Conservation (phyloP, 2,888 invertebrate species). For the Drosophila subsilvestris region DNA sequence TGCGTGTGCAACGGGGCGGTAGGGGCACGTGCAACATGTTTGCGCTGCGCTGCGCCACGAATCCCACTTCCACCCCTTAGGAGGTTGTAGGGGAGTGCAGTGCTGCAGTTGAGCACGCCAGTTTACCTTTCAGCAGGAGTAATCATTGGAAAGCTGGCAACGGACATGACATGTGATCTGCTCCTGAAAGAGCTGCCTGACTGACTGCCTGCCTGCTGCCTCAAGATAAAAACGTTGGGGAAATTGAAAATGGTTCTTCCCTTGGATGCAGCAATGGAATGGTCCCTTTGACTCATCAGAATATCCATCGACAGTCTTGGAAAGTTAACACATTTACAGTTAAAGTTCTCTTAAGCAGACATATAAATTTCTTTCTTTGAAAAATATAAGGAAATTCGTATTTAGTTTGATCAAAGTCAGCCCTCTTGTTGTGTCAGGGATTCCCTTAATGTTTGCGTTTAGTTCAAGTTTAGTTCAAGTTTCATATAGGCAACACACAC, state of each 20-base stretch:
- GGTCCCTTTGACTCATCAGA: conserved; percentile 12
- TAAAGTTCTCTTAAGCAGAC: background rate
- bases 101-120: conserved; percentile 15
- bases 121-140: conserved; percentile 41
- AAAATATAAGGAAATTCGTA: no score
- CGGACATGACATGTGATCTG: conserved; percentile 43
- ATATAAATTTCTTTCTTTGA: no score
- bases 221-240: conserved; percentile 43
- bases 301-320: background rate
- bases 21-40: conserved; percentile 10
- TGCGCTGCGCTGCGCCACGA: conserved; percentile 13
- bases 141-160: conserved; percentile 47
- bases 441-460: no score
- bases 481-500: no score
- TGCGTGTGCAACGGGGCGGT: conserved; percentile 12
- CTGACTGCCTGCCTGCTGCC: conserved; percentile 16
- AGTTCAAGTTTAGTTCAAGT: no score
- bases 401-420: no score
- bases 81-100: background rate
- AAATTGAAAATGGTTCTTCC: conserved; percentile 26
- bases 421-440: no score
- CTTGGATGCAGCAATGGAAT: background rate
- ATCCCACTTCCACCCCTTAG: background rate
- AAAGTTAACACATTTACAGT: background rate
- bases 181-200: conserved; percentile 17